A percentile compares a stretch with the other conserved stretches of the same genome.
phyloP scores from a whole-genome alignment of 2,888 invertebrate species.

The Athalia cordata region DNA sequence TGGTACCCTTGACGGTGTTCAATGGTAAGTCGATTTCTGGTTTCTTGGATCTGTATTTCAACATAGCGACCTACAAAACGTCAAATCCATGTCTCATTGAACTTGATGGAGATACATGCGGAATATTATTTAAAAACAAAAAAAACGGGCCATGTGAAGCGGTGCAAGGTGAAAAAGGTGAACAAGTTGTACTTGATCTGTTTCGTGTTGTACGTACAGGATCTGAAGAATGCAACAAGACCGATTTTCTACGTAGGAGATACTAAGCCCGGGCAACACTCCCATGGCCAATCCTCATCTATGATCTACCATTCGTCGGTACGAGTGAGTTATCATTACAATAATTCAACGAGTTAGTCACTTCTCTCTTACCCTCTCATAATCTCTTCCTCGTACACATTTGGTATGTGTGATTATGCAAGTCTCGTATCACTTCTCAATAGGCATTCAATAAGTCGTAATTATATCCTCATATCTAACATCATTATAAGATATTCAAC shows the following conservation, averaged over 20 bases:
- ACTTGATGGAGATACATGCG: not conserved
- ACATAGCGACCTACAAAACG: conserved; percentile 7
- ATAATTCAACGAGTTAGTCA: conserved; percentile 37
- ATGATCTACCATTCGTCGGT: conserved; percentile 68
- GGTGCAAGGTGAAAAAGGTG: not conserved
- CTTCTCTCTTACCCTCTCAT: not conserved
- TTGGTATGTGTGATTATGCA: too few relatives aligned
- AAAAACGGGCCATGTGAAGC: not conserved
- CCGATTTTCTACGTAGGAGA: conserved; percentile 72
- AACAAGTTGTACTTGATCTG: not conserved
- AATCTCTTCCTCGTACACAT: not conserved
- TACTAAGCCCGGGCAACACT: conserved; percentile 63
- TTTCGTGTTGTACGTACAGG: conserved; percentile 56
- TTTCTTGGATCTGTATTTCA: conserved; percentile 32
- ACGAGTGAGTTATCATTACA: conserved; percentile 62
- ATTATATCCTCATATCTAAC: too few relatives aligned
- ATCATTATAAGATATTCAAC: too few relatives aligned
- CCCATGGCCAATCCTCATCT: conserved; percentile 63
- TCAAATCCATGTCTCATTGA: not conserved
- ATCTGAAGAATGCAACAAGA: conserved; percentile 69
- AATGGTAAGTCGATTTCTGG: conserved; percentile 9
- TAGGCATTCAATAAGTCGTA: too few relatives aligned
- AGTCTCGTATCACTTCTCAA: too few relatives aligned
- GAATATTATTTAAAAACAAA: not conserved
- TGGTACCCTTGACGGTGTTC: not conserved